phyloP scores from a whole-genome alignment of 1,140 invertebrate genomes.

The Drosophila teissieri region DNA sequence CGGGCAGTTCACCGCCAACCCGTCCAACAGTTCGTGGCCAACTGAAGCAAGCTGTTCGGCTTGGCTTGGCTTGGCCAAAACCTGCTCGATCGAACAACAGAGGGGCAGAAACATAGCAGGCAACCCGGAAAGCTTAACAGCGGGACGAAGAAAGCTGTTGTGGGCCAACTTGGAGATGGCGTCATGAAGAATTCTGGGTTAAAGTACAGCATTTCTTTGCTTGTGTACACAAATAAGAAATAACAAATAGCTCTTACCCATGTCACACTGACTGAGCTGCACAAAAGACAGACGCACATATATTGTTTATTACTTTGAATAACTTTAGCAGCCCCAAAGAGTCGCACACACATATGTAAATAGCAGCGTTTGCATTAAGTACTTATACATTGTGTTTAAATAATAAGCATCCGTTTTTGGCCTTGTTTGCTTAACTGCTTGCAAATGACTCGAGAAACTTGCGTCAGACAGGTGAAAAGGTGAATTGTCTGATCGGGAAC shows the following conservation, averaged over 20 bases:
- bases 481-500: too few relatives aligned
- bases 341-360: not conserved
- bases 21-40: conserved; percentile 3
- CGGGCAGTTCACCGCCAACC: not conserved
- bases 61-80: not conserved
- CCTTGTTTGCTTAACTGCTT: conserved; percentile 11
- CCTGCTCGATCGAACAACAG: conserved; percentile 25
- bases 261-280: too few relatives aligned
- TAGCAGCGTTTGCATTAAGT: not conserved
- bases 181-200: too few relatives aligned
- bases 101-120: not conserved
- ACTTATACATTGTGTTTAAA: not conserved
- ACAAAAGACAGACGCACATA: too few relatives aligned
- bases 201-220: too few relatives aligned
- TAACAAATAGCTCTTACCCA: too few relatives aligned
- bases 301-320: not conserved
- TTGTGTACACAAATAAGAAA: too few relatives aligned
- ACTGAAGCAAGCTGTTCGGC: conserved; percentile 4
- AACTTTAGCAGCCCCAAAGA: not conserved
- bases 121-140: not conserved
- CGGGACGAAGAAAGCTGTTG: not conserved
- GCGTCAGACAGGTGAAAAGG: not conserved
- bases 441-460: not conserved
- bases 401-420: conserved; percentile 1
- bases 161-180: too few relatives aligned